Evolutionary conservation across 2,113 vertebrate genomes (phyloP).

Genomic region (Cisticola juncidis): DNA sequence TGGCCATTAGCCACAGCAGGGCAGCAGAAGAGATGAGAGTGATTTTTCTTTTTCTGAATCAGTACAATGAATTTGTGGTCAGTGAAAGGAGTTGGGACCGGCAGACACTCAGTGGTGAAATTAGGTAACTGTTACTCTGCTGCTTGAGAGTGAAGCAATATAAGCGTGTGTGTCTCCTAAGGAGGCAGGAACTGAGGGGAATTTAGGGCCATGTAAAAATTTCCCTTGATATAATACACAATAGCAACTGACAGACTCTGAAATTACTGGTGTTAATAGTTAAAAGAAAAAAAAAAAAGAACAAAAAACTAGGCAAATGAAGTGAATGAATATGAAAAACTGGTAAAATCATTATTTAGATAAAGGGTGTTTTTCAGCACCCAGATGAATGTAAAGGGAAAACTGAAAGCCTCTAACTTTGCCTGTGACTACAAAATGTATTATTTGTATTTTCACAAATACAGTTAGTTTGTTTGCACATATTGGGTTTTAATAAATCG

Average conservation of each 20-base stretch:
- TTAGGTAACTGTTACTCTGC: not conserved
- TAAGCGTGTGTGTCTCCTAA: not conserved
- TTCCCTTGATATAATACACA: not conserved
- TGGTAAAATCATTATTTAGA: not conserved
- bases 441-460: slow-evolving; percentile 22
- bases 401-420: not conserved
- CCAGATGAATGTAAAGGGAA: not conserved
- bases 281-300: not conserved
- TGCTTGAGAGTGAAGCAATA: not conserved
- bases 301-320: not conserved
- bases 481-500: slow-evolving; percentile 29
- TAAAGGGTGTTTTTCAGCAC: not conserved
- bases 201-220: not conserved
- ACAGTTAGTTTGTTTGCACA: slow-evolving; percentile 18
- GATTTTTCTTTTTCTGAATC: slow-evolving; percentile 37
- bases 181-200: not conserved
- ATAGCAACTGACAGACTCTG: not conserved
- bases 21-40: not conserved
- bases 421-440: not conserved
- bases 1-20: not conserved
- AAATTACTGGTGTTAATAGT: not conserved
- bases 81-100: not conserved
- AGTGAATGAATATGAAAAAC: not conserved
- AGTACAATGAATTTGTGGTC: not conserved
- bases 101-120: not conserved